Evolutionary conservation across 2,113 vertebrate genomes (phyloP).

Genomic region (Porphyrio hochstetteri): DNA sequence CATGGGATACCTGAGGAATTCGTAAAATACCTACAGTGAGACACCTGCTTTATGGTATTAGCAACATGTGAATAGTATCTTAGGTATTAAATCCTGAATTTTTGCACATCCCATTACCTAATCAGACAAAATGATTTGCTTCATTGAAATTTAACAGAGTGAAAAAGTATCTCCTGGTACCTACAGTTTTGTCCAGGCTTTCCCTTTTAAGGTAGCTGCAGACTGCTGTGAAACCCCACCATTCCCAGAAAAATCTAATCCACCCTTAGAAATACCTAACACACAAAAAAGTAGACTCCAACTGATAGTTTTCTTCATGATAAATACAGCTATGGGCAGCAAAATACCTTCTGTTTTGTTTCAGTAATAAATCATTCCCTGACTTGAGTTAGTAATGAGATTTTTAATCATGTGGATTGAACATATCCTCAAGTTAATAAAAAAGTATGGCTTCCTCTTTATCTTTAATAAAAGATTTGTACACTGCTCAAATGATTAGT

Average conservation of each 20-base stretch:
- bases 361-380: constrained; percentile 72
- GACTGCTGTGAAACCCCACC: neutral
- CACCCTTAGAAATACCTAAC: constrained; percentile 67
- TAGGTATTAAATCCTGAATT: neutral
- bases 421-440: constrained; percentile 77
- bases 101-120: neutral
- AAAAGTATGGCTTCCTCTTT: constrained; percentile 76
- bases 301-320: constrained; percentile 20
- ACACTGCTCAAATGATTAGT: constrained; percentile 73
- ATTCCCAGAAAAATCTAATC: constrained; percentile 31
- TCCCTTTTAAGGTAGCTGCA: constrained; percentile 56
- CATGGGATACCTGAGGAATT: neutral
- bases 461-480: constrained; percentile 83
- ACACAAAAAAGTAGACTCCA: constrained; percentile 40
- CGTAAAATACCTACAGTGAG: neutral
- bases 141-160: neutral
- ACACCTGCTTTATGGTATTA: neutral
- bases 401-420: constrained; percentile 80
- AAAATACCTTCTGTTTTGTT: constrained; percentile 59
- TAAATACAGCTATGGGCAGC: constrained; percentile 67
- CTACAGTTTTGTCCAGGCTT: neutral
- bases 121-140: neutral
- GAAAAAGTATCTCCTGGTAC: neutral
- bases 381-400: constrained; percentile 73
- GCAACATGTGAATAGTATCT: neutral